These are phyloP conservation scores for Cryptoprocta ferox DNA, from an alignment of 2,797 vertebrate species.

Conservation along the genomic window DNA sequence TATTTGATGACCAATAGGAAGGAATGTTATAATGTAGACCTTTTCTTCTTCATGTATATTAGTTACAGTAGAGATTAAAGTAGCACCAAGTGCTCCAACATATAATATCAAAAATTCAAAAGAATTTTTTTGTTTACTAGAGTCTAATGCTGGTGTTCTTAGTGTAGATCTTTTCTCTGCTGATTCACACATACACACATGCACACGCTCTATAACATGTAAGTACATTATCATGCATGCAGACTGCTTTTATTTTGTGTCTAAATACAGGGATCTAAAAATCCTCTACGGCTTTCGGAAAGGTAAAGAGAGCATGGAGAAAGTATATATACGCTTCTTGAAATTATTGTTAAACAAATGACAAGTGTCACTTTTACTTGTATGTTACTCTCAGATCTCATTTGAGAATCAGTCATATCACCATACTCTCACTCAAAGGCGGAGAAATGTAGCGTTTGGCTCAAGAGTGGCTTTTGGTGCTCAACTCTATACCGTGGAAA, in stretches of 20 bases:
- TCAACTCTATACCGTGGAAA: accelerated
- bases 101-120: not conserved
- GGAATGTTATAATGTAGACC: not conserved
- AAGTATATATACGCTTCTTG: not conserved
- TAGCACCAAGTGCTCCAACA: not conserved
- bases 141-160: not conserved
- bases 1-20: not conserved
- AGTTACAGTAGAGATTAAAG: not conserved
- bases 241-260: not conserved
- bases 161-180: not conserved
- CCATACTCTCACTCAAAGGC: not conserved
- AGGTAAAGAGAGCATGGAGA: not conserved
- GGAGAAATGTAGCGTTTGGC: not conserved
- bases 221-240: not conserved
- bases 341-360: not conserved
- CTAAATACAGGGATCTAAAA: not conserved
- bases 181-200: not conserved
- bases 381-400: not conserved
- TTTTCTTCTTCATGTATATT: not conserved
- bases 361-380: not conserved
- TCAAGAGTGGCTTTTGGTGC: not conserved
- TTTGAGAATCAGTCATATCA: not conserved
- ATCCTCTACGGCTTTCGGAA: not conserved
- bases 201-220: not conserved
- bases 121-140: not conserved